Evolutionary conservation across 2,888 invertebrate species (phyloP), one percentile per base, ranked within the genome.

Genomic region (Onthophagus sagittarius): DNA sequence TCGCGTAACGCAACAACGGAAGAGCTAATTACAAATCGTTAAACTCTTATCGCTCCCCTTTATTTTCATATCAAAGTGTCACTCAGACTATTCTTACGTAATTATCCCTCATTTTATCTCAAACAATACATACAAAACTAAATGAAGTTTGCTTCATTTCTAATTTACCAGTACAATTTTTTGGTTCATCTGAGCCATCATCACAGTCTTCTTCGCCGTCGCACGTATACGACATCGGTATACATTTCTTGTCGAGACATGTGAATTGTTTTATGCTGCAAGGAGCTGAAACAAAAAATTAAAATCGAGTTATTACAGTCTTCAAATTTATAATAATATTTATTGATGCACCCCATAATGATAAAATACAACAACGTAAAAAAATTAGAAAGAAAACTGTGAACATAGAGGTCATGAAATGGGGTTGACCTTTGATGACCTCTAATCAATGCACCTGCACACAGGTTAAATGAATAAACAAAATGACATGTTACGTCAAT

Each of bases 131-230:
- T 3, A 23, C 23, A 23, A 23, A 23, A 2, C 23, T 23, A 23
- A 23, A 1, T 23, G 1, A 23, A 23, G 1, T 23, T 23, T 23
- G 3, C n/a, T n/a, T n/a, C n/a, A 23, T 53, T 11, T 53, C 11
- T 13, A 23, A 62, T 71, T 70, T 71, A 75, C 74, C 72, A 71
- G 72, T 71, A 39, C 71, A 69, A 23, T 89, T 88, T 72, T 89
- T 86, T 81, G 88, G 88, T 86, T 95, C 95, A 84, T 95, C 95
- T n/a, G 93, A 92, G 82, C 91, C 90, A 86, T 95, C 95, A 69
- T 87, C 89, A 85, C 95, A 95, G 84, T 96, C 95, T 79, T 91
- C 88, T 71, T 91, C 90, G 73, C 91, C 90, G 83, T 95, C 95
- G 84, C 95, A 95, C 77, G 91, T 88, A 89, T 92, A 94, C 75